Base-by-base conservation (phyloP, 2,797 vertebrate species). In the Coreius guichenoti region DNA sequence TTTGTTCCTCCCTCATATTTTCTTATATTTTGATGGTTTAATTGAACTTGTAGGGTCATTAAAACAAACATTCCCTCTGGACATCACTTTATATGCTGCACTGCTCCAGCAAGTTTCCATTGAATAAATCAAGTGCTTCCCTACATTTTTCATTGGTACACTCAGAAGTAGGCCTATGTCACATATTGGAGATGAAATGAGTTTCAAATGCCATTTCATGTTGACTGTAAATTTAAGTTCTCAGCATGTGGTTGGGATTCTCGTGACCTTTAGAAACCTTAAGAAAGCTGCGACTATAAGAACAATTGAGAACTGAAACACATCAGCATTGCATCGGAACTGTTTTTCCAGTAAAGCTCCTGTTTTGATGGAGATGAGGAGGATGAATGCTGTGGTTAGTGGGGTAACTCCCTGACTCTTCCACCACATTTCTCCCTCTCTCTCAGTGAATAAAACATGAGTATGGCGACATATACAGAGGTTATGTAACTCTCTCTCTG, bases 381-480 rank as follows among this genome's bases (percentile, higher is more conserved):
- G 43, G 14, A 84, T 78, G 36, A 78, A 83, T 65, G 17, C 61
- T 39, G 45, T 1, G 21, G 67, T 72, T 70, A 33, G 51, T 47
- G 29, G 19, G 61, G 83, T 29, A 79, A 79, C 49, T 80, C 56
- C 84, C 83, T 43, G 23, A 16, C 63, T 31, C 14, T 31, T 16
- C 39, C 39, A 39, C 39, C 39, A 39, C 39, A 39, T 39, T 39
- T 39, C 33, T 33, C 0, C 3, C 2, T 68, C 56, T 67, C 19
- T 29, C 49, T 31, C 8, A 2, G 54, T 79, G 36, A 79, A 84
- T 84, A 72, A 84, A 84, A 84, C 51, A 84, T 70, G 51, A 79
- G 19, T 23, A 45, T 84, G 65, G 36, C 16, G 8, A 74, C 77
- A 80, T 61, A 45, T 54, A 63, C n/a, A 85, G 68, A 33, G 12